Base-by-base conservation (phyloP, 2,888 invertebrate genomes). In the Macaria liturata region DNA sequence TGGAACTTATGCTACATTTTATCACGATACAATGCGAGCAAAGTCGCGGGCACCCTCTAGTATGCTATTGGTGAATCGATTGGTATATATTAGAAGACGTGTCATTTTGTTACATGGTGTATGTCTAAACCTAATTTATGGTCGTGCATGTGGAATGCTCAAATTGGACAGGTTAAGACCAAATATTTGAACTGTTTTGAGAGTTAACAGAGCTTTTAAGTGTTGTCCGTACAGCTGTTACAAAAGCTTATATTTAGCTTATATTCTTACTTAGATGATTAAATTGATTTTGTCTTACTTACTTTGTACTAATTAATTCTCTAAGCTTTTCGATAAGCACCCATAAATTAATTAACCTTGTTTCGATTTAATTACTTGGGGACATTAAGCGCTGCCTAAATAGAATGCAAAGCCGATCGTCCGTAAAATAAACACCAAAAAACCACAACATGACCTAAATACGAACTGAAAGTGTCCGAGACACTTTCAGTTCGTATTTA, bases 101-200 rank as follows among this genome's bases (percentile, higher is more conserved):
- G 20, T 20, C 20, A 20, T 20, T 20, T 20, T 20, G 20, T 20
- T 20, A 20, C 2, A 20, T 20, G 20, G 20, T 20, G 20, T 20
- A 20, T 20, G 20, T 20, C 20, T 78, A 81, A 80, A 77, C 82
- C 86, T 86, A 88, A 85, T 86, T 86, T 84, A 83, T 72, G 76
- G 69, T 75, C 70, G 65, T 70, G 77, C 82, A 76, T 74, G 78
- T 79, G 79, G 76, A 53, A 39, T 31, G 43, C 32, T 46, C 46
- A 53, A 56, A 56, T 59, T 39, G 42, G 51, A 59, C 55, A 55
- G 54, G 54, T 52, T 32, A 9, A 6, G 60, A 57, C 59, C 62
- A 66, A 58, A 47, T 64, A 61, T 62, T 65, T 62, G 49, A 62
- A 62, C 59, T 66, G 20, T 6, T 54, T 51, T 34, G 31, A 32